A percentile compares a stretch with the other conserved stretches of the same genome.
These are phyloP conservation scores for Malthinus flaveolus DNA, from an alignment of 2,888 invertebrate species.

Conservation along the genomic window DNA sequence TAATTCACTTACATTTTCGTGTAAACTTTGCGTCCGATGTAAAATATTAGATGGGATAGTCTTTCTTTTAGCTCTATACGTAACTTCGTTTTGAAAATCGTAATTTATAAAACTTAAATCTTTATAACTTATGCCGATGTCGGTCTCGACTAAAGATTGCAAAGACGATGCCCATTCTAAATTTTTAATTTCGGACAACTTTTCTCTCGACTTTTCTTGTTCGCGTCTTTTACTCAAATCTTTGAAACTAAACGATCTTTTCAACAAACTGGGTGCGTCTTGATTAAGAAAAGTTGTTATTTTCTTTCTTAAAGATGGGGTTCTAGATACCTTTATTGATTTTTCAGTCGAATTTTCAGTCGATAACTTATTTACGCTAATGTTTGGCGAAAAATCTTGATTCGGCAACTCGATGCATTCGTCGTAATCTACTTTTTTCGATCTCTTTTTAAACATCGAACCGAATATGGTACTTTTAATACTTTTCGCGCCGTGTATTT, in stretches of 20 bases:
- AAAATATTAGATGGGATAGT: slow-evolving; percentile 25
- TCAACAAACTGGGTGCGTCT: slow-evolving; percentile 45
- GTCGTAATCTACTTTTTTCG: slow-evolving; percentile 9
- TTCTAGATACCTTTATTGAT: slow-evolving; percentile 34
- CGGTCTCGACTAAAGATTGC: slow-evolving; percentile 59
- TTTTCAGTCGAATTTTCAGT: slow-evolving; percentile 1
- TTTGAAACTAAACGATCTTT: slow-evolving; percentile 50
- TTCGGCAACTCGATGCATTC: slow-evolving; percentile 12
- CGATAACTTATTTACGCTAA: slow-evolving; percentile 34
- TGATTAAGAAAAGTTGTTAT: slow-evolving; percentile 42
- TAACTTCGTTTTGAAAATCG: slow-evolving; percentile 47
- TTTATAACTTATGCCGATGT: slow-evolving; percentile 60
- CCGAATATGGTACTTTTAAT: slow-evolving; percentile 9
- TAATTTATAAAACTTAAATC: slow-evolving; percentile 62
- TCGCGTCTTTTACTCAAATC: slow-evolving; percentile 44
- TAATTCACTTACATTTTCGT: slow-evolving; percentile 47
- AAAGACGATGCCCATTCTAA: slow-evolving; percentile 59
- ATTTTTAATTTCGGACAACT: slow-evolving; percentile 47
- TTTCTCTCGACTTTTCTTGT: slow-evolving; percentile 40
- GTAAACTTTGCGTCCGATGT: slow-evolving; percentile 48
- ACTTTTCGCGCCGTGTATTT: slow-evolving; percentile 11
- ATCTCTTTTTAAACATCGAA: slow-evolving; percentile 18
- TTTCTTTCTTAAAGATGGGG: slow-evolving; percentile 48
- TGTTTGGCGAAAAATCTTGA: slow-evolving; percentile 33
- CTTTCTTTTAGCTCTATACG: slow-evolving; percentile 14